Evolutionary conservation across 1,140 invertebrate genomes (phyloP).

Genomic region (Drosophila quadrilineata): DNA sequence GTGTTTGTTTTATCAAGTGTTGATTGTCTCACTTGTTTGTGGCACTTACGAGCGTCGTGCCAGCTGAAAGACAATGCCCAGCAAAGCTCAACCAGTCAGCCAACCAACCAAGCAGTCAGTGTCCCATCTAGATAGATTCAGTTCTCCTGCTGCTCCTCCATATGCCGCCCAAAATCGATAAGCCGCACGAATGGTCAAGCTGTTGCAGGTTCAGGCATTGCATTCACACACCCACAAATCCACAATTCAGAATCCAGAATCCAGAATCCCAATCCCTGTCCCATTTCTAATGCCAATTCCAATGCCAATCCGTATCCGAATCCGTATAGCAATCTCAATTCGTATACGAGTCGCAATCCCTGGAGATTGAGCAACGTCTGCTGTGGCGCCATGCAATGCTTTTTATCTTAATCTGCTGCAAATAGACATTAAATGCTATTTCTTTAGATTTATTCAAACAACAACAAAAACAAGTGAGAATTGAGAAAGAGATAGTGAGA

Average conservation of each 20-base stretch:
- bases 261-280: neutral
- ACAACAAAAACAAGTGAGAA: constrained; percentile 31
- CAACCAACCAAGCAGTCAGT: neutral
- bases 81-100: constrained; percentile 7
- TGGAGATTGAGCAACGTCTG: constrained; percentile 17
- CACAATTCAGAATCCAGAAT: no score
- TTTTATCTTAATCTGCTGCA: constrained; percentile 78
- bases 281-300: neutral
- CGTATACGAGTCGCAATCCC: constrained; percentile 7
- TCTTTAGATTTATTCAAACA: constrained; percentile 76
- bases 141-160: no score
- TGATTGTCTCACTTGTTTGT: constrained; percentile 79
- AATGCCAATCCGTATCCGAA: constrained; percentile 1
- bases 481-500: no score
- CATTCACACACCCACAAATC: no score
- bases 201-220: no score
- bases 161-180: constrained; percentile 60
- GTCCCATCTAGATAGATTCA: no score
- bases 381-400: constrained; percentile 54
- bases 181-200: constrained; percentile 66
- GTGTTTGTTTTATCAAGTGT: constrained; percentile 79
- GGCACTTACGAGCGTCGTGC: constrained; percentile 71
- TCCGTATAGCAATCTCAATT: neutral
- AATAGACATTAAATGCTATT: constrained; percentile 81
- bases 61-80: constrained; percentile 55